These are phyloP conservation scores for Dryomyza anilis DNA, from an alignment of 2,888 invertebrate species.

Conservation along the genomic window DNA sequence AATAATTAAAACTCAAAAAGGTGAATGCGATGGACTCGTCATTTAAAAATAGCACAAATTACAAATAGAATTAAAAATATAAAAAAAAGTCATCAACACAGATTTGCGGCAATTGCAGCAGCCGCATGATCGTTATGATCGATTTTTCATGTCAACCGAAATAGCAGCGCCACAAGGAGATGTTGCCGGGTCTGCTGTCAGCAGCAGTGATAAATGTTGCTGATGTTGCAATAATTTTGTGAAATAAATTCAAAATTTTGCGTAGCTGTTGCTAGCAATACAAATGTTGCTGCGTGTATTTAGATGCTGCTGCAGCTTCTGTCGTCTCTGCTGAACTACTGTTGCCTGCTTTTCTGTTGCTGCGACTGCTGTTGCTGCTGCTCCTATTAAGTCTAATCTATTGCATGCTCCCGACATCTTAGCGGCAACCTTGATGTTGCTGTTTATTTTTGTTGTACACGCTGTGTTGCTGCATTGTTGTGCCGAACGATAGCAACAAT, in stretches of 20 bases:
- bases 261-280: no score
- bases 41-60: neutral
- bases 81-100: neutral
- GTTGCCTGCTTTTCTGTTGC: no score
- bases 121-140: conserved; percentile 1
- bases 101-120: neutral
- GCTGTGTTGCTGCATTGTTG: neutral
- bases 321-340: no score
- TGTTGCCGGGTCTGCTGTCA: no score
- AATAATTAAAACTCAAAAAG: conserved; percentile 9
- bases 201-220: no score
- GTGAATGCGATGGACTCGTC: no score
- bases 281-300: no score
- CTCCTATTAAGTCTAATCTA: no score
- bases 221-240: no score
- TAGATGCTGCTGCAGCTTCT: no score
- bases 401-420: neutral
- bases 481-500: conserved; percentile 12
- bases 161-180: neutral
- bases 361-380: no score
- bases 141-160: conserved; percentile 8
- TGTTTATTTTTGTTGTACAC: neutral
- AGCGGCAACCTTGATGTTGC: neutral
- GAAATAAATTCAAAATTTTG: no score
- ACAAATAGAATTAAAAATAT: neutral